phyloP scores from a whole-genome alignment of 2,888 invertebrate genomes.

The Helicoverpa assulta region DNA sequence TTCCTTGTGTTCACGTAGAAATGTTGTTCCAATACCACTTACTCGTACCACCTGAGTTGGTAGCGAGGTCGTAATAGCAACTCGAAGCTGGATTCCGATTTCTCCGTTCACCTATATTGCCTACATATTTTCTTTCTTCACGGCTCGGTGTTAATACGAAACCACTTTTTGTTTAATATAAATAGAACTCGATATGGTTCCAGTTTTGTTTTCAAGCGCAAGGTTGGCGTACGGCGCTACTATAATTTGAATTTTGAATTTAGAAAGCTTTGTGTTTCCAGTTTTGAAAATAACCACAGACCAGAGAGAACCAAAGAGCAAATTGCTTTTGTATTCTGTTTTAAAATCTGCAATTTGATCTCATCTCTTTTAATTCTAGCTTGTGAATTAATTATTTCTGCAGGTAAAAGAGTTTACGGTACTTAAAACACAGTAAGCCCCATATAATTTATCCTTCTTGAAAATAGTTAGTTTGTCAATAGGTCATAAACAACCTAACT shows the following conservation, averaged over 20 bases:
- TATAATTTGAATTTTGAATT: conserved; percentile 12
- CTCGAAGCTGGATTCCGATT: conserved; percentile 44
- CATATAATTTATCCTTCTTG: too few species aligned
- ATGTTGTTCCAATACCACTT: conserved; percentile 16
- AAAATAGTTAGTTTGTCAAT: too few species aligned
- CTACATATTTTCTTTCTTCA: conserved; percentile 27
- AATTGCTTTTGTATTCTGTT: too few species aligned
- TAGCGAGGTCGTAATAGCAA: conserved; percentile 23
- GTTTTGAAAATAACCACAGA: too few species aligned
- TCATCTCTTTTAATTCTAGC: too few species aligned
- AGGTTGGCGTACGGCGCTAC: conserved; percentile 11
- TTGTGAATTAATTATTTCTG: too few species aligned
- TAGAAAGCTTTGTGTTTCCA: conserved; percentile 5
- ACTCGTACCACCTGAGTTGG: conserved; percentile 1
- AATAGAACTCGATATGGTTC: conserved; percentile 39
- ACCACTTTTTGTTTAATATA: conserved; percentile 47
- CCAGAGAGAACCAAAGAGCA: too few species aligned
- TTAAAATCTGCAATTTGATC: too few species aligned
- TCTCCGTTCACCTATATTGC: conserved; percentile 30
- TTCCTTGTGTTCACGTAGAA: conserved; percentile 4
- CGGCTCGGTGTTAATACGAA: conserved; percentile 42
- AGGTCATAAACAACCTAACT: too few species aligned
- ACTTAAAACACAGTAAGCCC: too few species aligned
- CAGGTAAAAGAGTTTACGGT: too few species aligned
- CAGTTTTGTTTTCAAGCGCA: conserved; percentile 36